phyloP scores from a whole-genome alignment of 2,888 invertebrate species.

The Nasonovia ribisnigri region DNA sequence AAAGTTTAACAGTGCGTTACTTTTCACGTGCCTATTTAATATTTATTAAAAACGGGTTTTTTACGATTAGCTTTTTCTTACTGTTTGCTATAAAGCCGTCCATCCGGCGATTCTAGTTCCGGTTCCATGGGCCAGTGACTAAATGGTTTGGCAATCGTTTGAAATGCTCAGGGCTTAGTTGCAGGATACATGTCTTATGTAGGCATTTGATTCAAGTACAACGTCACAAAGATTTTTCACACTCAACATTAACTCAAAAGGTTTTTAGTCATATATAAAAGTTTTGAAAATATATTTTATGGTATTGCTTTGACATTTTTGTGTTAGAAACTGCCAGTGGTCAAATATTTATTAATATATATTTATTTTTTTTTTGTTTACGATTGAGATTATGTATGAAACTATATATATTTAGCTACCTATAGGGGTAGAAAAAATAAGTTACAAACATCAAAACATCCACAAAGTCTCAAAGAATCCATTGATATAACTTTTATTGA shows the following conservation, averaged over 20 bases:
- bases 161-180: background rate
- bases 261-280: background rate
- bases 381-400: background rate
- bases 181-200: background rate
- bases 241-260: background rate
- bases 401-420: background rate
- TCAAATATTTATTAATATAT: background rate
- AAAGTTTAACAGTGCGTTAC: constrained; percentile 13
- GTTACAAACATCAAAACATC: no score
- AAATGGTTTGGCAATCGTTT: constrained; percentile 27
- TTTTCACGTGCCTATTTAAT: background rate
- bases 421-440: no score
- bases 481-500: no score
- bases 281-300: background rate
- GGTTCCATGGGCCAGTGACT: constrained; percentile 38
- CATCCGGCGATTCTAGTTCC: constrained; percentile 17
- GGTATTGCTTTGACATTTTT: constrained; percentile 7
- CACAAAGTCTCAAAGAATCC: no score
- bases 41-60: constrained; percentile 13
- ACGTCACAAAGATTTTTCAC: constrained; percentile 2
- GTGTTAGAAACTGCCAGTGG: background rate
- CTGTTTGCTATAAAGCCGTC: background rate
- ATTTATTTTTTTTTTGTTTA: no score
- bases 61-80: constrained; percentile 32
- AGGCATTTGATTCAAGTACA: background rate